Evolutionary conservation across 2,888 invertebrate genomes (phyloP), one percentile per base, ranked within the genome.

Genomic region (Diachrysia chrysitis): DNA sequence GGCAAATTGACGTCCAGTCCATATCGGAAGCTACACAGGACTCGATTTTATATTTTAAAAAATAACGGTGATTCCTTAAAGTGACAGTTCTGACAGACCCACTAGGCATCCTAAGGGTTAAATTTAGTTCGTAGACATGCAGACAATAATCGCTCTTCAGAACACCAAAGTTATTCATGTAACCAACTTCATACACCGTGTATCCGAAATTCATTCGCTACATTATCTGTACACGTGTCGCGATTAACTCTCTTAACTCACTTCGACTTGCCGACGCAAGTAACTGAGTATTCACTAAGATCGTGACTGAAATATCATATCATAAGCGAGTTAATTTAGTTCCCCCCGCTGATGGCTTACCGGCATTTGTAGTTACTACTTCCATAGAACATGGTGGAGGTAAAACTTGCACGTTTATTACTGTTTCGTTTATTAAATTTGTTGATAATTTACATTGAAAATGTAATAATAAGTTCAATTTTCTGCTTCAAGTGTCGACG

Each of bases 301-400:
- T 87, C 91, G 92, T 91, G 92, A 90, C 90, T 90, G 81, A 89
- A 91, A 91, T 92, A 88, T 89, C 85, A 85, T 90, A 91, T 89
- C 84, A 83, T 83, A 85, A 88, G 83, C 82, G 80, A 85, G 84
- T 87, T 87, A 86, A 88, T 88, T 88, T 87, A 85, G 83, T 84
- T 84, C 75, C 82, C 69, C 71, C 58, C 54, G 16, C 61, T 66
- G 55, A 68, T 63, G 63, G 63, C 62, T 66, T 69, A 64, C 53
- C 35, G 53, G 35, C 68, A 73, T 65, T 69, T 75, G 73, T 78
- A 79, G 76, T 77, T 67, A 17, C 19, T 58, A 35, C 56, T 54
- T 61, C 58, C 67, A 71, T 62, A 71, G 75, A 25, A 25, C 2
- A 25, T 25, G 25, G 25, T 66, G 16, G 62, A 10, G 48, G 57